These are phyloP conservation scores for Cephalopachus bancanus DNA, from an alignment of 2,797 vertebrate genomes.

Conservation along the genomic window DNA sequence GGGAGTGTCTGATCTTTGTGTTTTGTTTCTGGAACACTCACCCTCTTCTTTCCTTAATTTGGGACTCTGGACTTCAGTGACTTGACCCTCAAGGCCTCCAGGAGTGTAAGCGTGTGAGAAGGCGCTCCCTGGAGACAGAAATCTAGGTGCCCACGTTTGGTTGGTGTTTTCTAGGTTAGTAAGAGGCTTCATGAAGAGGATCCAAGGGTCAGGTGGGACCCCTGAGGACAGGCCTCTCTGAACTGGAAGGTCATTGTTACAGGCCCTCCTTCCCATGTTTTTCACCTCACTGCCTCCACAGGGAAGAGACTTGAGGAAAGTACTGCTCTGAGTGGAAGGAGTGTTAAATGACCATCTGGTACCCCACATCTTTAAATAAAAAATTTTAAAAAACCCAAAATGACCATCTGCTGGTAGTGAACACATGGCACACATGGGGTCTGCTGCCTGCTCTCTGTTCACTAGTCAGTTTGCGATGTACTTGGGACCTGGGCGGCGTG, in stretches of 20 bases:
- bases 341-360: background rate
- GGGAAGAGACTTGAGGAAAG: background rate
- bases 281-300: background rate
- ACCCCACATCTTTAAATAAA: no score
- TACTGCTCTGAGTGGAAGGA: background rate
- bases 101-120: background rate
- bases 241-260: background rate
- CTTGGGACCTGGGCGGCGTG: background rate
- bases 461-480: background rate
- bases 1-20: background rate
- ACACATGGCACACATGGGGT: background rate
- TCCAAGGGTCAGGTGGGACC: background rate
- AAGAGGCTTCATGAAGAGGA: conserved; percentile 3
- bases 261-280: background rate
- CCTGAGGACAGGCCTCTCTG: background rate
- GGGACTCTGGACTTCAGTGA: background rate
- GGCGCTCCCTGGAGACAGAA: background rate
- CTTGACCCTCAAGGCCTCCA: background rate
- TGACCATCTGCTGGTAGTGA: background rate
- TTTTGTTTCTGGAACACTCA: background rate
- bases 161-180: background rate
- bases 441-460: background rate
- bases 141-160: background rate
- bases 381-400: no score
- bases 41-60: background rate